Evolutionary conservation across 2,888 invertebrate species (phyloP).

Genomic region (Xanthorhoe spadicearia): DNA sequence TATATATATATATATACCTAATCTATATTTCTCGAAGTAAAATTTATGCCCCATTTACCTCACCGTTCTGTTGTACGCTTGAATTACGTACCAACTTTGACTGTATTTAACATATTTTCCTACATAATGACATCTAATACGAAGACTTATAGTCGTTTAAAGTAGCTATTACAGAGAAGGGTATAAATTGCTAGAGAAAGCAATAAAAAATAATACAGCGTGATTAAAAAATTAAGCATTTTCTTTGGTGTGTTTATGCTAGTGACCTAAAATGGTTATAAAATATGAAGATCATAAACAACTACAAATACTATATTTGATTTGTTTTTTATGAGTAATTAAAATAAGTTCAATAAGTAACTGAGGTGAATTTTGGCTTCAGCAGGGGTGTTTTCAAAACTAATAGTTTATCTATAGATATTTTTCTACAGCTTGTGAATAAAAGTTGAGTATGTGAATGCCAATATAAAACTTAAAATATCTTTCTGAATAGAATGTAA

Average conservation of each 20-base stretch:
- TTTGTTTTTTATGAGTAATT: no score
- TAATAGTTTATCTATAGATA: no score
- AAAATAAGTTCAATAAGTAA: no score
- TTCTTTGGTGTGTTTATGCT: neutral
- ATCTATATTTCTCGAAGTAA: slow-evolving; percentile 73
- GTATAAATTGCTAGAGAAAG: slow-evolving; percentile 1
- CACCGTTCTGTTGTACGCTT: slow-evolving; percentile 61
- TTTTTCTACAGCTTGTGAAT: no score
- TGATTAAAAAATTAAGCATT: neutral
- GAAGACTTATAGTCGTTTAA: slow-evolving; percentile 21
- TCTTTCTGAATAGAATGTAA: slow-evolving; percentile 29
- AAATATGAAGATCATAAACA: no score
- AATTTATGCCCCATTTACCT: slow-evolving; percentile 78
- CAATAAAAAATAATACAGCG: neutral
- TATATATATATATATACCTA: no score
- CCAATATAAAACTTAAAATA: slow-evolving; percentile 15
- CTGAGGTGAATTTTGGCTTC: no score
- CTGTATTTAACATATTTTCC: slow-evolving; percentile 60
- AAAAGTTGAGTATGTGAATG: neutral
- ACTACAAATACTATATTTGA: no score
- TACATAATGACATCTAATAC: slow-evolving; percentile 46
- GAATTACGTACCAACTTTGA: slow-evolving; percentile 64
- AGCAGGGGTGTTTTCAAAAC: no score
- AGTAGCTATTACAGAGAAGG: neutral
- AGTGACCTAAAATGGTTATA: no score